A percentile compares a stretch with the other conserved stretches of the same genome.
Evolutionary conservation across 2,888 invertebrate genomes (phyloP).

Genomic region (Acanthosepion esculentum): DNA sequence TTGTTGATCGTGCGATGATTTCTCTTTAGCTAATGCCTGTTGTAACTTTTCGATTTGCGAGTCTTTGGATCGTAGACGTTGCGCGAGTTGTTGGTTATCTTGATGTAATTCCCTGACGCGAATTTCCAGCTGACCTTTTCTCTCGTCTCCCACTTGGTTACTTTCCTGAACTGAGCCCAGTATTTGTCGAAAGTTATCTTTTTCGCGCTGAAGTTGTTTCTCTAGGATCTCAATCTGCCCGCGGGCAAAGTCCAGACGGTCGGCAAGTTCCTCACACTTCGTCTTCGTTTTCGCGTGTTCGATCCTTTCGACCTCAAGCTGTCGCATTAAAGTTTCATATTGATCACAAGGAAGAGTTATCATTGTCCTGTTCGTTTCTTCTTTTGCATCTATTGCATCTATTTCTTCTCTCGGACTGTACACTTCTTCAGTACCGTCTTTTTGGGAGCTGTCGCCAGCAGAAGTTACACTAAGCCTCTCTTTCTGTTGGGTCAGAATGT

Average conservation of each 20-base stretch:
- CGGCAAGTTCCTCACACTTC: conserved; percentile 60
- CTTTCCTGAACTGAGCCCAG: not conserved
- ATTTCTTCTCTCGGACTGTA: not conserved
- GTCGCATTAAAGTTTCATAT: not conserved
- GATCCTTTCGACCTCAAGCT: conserved; percentile 59
- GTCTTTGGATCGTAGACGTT: not conserved
- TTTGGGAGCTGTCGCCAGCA: not conserved
- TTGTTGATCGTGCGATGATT: not conserved
- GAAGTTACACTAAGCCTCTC: not conserved
- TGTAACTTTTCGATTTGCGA: not conserved
- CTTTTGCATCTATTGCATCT: not conserved
- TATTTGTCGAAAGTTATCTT: conserved; percentile 55
- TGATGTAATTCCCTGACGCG: not conserved
- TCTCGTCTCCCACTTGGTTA: not conserved
- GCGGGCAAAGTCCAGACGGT: conserved; percentile 64
- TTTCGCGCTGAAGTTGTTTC: conserved; percentile 65
- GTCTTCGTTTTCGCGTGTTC: conserved; percentile 63
- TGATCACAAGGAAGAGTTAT: not conserved
- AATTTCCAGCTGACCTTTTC: not conserved
- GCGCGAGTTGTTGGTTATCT: not conserved
- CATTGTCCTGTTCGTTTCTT: not conserved
- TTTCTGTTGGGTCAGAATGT: not conserved
- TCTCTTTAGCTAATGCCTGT: not conserved
- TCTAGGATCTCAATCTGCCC: conserved; percentile 63
- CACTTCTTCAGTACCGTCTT: not conserved